A percentile compares a stretch with the other conserved stretches of the same genome.
phyloP scores from a whole-genome alignment of 1,140 invertebrate genomes.

The Holcopasites calliopsidis region DNA sequence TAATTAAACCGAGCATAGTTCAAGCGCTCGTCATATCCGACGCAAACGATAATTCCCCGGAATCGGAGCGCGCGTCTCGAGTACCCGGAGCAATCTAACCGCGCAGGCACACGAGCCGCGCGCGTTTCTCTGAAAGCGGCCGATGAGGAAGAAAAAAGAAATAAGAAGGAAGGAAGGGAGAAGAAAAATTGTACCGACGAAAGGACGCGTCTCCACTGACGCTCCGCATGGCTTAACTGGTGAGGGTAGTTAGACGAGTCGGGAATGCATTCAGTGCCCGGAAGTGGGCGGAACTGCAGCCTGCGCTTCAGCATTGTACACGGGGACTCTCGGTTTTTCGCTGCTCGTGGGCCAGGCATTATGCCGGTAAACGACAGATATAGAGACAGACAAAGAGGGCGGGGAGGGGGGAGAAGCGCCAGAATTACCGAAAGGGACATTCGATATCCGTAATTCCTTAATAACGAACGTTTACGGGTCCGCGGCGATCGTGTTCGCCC shows the following conservation, averaged over 20 bases:
- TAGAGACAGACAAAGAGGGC: constrained; percentile 29
- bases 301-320: constrained; percentile 69
- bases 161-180: neutral
- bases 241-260: constrained; percentile 69
- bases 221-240: constrained; percentile 66
- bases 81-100: constrained; percentile 48
- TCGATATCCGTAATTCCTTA: constrained; percentile 73
- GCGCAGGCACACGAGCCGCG: neutral
- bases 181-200: constrained; percentile 57
- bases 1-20: too few relatives aligned
- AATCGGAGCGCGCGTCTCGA: constrained; percentile 29
- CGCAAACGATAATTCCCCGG: neutral
- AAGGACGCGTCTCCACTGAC: constrained; percentile 54
- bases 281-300: constrained; percentile 74
- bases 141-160: constrained; percentile 2
- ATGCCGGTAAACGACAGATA: constrained; percentile 43
- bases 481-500: constrained; percentile 28
- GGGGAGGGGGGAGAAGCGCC: constrained; percentile 21
- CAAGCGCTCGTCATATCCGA: too few relatives aligned
- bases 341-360: constrained; percentile 45
- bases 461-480: constrained; percentile 60
- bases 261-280: constrained; percentile 69
- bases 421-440: constrained; percentile 68
- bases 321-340: constrained; percentile 67
- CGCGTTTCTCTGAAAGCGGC: constrained; percentile 43